These are phyloP conservation scores for Brotula barbata DNA, from an alignment of 2,797 vertebrate species.

Conservation along the genomic window DNA sequence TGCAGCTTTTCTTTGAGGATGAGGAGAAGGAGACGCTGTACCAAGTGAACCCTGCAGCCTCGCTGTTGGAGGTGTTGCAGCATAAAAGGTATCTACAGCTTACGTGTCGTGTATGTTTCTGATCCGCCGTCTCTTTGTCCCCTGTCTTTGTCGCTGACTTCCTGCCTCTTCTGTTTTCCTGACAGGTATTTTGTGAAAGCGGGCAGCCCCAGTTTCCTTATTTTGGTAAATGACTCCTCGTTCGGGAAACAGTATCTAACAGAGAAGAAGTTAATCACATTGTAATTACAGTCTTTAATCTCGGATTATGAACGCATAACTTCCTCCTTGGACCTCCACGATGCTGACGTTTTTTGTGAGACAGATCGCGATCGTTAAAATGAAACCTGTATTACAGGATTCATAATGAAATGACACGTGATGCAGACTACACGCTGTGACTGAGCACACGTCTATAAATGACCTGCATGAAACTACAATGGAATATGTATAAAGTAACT, in stretches of 20 bases:
- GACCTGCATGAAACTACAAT: neutral
- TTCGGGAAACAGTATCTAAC: slow-evolving; percentile 84
- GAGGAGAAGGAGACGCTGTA: slow-evolving; percentile 79
- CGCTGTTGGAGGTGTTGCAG: slow-evolving; percentile 83
- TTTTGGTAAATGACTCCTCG: slow-evolving; percentile 80
- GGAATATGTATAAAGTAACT: neutral
- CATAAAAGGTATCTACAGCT: slow-evolving; percentile 81
- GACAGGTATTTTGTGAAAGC: slow-evolving; percentile 87
- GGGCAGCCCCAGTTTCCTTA: slow-evolving; percentile 85
- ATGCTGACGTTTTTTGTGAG: slow-evolving; percentile 1
- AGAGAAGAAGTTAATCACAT: slow-evolving; percentile 77
- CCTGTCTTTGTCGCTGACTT: neutral
- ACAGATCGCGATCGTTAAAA: neutral
- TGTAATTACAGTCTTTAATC: slow-evolving; percentile 51
- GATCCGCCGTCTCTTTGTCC: neutral
- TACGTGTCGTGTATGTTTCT: neutral
- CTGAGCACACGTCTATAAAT: neutral
- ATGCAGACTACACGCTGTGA: neutral
- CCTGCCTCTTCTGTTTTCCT: slow-evolving; percentile 20
- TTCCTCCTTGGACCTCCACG: neutral
- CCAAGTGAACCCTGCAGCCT: slow-evolving; percentile 72
- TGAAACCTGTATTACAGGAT: neutral
- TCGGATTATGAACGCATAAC: neutral
- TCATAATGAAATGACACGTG: no score
- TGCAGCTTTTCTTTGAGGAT: slow-evolving; percentile 92